These are phyloP conservation scores for Salmo trutta DNA, from an alignment of 2,797 vertebrate genomes.

Conservation along the genomic window DNA sequence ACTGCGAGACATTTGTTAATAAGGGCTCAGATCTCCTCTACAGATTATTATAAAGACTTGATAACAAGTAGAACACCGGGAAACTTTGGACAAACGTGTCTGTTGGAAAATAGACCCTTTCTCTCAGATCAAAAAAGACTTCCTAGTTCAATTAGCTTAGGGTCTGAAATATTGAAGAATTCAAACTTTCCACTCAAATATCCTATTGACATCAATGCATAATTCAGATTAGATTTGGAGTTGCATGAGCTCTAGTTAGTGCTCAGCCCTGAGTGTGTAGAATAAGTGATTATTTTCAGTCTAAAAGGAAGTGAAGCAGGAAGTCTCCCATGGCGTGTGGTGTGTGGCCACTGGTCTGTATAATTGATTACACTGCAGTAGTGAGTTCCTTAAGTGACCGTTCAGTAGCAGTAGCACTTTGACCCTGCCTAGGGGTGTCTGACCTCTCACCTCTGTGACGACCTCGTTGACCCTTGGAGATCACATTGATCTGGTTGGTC, in stretches of 20 bases:
- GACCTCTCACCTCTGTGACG: not conserved
- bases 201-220: not conserved
- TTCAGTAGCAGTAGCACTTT: not conserved
- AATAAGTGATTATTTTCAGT: not conserved
- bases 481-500: constrained; percentile 3
- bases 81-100: not conserved
- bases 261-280: not conserved
- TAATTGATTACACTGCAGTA: not conserved
- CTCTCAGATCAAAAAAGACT: not conserved
- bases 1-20: not conserved
- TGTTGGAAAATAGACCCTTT: too few species aligned
- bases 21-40: not conserved
- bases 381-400: not conserved
- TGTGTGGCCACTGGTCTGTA: not conserved
- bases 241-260: not conserved
- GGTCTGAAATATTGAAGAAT: not conserved
- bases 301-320: not conserved
- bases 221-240: not conserved
- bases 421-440: not conserved
- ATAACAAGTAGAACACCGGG: not conserved
- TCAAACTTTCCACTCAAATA: not conserved
- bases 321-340: not conserved
- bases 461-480: constrained; percentile 20
- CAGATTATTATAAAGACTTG: not conserved
- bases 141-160: not conserved